These are phyloP conservation scores for Trilocha varians DNA, from an alignment of 2,888 invertebrate genomes.

Conservation along the genomic window DNA sequence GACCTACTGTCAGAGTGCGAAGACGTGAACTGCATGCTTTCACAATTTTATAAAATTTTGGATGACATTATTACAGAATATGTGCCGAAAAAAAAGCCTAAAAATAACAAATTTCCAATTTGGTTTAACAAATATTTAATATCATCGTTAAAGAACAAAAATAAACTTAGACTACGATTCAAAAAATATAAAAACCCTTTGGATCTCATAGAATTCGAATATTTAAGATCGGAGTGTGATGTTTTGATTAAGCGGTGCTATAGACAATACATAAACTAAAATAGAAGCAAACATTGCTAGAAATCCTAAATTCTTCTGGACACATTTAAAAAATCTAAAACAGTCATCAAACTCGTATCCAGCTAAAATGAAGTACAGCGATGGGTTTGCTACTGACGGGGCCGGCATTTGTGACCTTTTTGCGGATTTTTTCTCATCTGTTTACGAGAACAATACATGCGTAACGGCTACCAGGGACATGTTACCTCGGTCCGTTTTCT, in stretches of 20 bases:
- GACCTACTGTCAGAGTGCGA: not conserved
- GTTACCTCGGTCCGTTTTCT: no score
- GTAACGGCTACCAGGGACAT: no score
- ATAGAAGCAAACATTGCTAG: slow-evolving; percentile 5
- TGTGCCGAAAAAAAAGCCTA: not conserved
- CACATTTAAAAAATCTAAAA: slow-evolving; percentile 4
- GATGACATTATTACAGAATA: not conserved
- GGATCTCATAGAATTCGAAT: not conserved
- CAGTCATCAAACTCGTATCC: not conserved
- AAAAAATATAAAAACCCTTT: no score
- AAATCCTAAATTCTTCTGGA: slow-evolving; percentile 7
- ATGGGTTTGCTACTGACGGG: not conserved
- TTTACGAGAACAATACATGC: no score
- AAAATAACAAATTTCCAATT: slow-evolving; percentile 2
- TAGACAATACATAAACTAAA: slow-evolving; percentile 2
- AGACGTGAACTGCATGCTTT: slow-evolving; percentile 1
- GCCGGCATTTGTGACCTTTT: slow-evolving; percentile 3
- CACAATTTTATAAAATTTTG: slow-evolving; percentile 1
- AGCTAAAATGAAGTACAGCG: slow-evolving; percentile 1
- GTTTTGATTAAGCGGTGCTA: slow-evolving; percentile 1
- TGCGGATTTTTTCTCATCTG: slow-evolving; percentile 5
- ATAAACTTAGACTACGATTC: not conserved
- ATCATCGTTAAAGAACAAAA: slow-evolving; percentile 1
- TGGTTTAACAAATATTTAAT: slow-evolving; percentile 2
- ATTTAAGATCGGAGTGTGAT: slow-evolving; percentile 1